Conservation (phyloP, 2,113 vertebrate species). For the Hemichromis elongatus region DNA sequence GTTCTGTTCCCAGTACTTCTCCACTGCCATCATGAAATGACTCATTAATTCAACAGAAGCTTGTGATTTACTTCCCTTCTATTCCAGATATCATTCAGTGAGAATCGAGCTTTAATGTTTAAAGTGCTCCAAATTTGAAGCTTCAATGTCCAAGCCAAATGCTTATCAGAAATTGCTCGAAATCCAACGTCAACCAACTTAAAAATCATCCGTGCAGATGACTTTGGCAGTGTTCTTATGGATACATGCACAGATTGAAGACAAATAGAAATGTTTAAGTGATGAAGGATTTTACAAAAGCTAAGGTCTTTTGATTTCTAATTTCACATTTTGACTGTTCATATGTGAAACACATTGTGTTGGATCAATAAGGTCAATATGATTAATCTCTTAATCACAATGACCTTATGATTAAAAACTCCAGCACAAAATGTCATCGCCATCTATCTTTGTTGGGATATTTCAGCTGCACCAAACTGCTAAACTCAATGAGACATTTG, state of each 20-base stretch:
- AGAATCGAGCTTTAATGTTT: not conserved
- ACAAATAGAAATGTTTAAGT: not conserved
- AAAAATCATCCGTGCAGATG: conserved; percentile 18
- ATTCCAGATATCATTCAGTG: not conserved
- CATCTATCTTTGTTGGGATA: not conserved
- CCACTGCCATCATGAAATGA: not conserved
- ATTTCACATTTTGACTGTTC: not conserved
- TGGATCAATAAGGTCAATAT: not conserved
- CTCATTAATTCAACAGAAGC: not conserved
- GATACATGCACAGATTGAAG: not conserved
- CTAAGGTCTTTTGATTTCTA: not conserved
- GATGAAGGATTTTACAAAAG: not conserved
- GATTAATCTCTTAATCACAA: not conserved
- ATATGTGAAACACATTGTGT: not conserved
- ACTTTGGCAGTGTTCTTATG: not conserved
- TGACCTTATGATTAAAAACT: not conserved
- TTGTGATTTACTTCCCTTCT: not conserved
- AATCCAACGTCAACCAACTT: not conserved
- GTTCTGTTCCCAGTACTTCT: not conserved
- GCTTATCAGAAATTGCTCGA: conserved; percentile 2
- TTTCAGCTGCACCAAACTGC: not conserved
- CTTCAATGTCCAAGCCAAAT: not conserved
- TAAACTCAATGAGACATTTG: not conserved
- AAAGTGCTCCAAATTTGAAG: not conserved
- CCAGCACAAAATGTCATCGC: not conserved